Evolutionary conservation across 2,888 invertebrate genomes (phyloP), one percentile per base, ranked within the genome.

Genomic region (Bhutanitis thaidina): DNA sequence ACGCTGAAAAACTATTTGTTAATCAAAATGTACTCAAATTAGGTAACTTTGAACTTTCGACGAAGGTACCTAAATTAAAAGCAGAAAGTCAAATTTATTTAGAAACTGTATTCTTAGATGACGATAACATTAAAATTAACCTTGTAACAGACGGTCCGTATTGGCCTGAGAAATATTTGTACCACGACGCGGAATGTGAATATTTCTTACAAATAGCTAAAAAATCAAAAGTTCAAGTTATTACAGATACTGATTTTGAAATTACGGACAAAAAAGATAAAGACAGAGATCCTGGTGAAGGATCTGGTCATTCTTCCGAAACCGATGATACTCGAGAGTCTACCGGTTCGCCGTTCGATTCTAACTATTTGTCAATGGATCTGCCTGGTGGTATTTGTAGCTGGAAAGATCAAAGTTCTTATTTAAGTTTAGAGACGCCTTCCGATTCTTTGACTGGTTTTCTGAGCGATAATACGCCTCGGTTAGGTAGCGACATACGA

Each of bases 401-500:
- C 72, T 95, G 95, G 95, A 93, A 92, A 74, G 95, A 94, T 72
- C 92, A 94, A 72, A 95, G 94, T 71, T 95, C 95, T 43, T 95
- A 95, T 69, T 84, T 95, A 65, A 90, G 93, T 65, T 72, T 90
- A 67, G 93, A 93, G 76, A 85, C 90, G 52, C 78, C 88, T 30
- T 63, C 61, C 15, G 73, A 77, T 59, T 73, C 74, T 49, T 60
- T 73, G 48, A 58, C 58, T 53, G 67, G 65, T 52, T 46, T 59
- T 51, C 47, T 60, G 27, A 63, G 60, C 51, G 74, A 73, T 54
- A 67, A 69, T 15, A 61, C 65, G 14, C 62, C 65, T 49, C 65
- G 58, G 10, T 27, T 72, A 65, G 66, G 60, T 50, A 52, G 63
- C 63, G 71, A 74, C 64, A 62, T 70, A 70, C 77, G 74, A 73